Evolutionary conservation across 2,113 vertebrate species (phyloP).

Genomic region (Trematomus loennbergii): DNA sequence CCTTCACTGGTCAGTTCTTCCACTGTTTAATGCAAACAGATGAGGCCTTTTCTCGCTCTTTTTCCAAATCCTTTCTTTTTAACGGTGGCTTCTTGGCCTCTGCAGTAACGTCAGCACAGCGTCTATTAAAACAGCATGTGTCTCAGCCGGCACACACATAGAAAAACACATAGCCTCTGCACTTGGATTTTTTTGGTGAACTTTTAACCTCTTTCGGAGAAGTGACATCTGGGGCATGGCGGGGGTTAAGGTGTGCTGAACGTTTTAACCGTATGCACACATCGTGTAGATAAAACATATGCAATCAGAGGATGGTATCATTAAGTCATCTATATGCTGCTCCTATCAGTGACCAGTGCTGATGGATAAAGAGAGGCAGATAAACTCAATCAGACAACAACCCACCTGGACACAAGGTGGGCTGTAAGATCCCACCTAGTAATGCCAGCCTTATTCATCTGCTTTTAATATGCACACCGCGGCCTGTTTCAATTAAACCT

Average conservation of each 20-base stretch:
- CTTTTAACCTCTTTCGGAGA: slow-evolving; percentile 76
- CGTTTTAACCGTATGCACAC: slow-evolving; percentile 3
- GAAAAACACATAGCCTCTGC: slow-evolving; percentile 41
- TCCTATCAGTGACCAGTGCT: slow-evolving; percentile 33
- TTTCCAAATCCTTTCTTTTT: slow-evolving; percentile 72
- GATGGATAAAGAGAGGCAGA: slow-evolving; percentile 47
- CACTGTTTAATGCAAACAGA: slow-evolving; percentile 72
- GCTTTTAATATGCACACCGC: slow-evolving; percentile 47
- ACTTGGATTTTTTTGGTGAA: slow-evolving; percentile 65
- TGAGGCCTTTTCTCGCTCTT: slow-evolving; percentile 67
- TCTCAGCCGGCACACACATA: slow-evolving; percentile 58
- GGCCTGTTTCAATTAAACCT: slow-evolving; percentile 53
- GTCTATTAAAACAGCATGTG: slow-evolving; percentile 82
- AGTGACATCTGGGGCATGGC: slow-evolving; percentile 40
- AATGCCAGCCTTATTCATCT: slow-evolving; percentile 51
- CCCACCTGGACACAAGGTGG: slow-evolving; percentile 44
- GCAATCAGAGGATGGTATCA: slow-evolving; percentile 26
- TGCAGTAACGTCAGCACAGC: slow-evolving; percentile 70
- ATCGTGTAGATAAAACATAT: slow-evolving; percentile 12
- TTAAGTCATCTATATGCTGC: slow-evolving; percentile 34
- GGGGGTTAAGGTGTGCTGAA: slow-evolving; percentile 17
- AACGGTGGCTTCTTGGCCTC: slow-evolving; percentile 72
- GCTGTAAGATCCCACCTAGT: slow-evolving; percentile 36
- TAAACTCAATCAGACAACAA: slow-evolving; percentile 53
- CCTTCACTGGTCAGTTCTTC: slow-evolving; percentile 70